Percentiles rank a stretch among this genome's conserved stretches.
Conservation (phyloP, 2,888 invertebrate genomes). For the Diaphora mendica region DNA sequence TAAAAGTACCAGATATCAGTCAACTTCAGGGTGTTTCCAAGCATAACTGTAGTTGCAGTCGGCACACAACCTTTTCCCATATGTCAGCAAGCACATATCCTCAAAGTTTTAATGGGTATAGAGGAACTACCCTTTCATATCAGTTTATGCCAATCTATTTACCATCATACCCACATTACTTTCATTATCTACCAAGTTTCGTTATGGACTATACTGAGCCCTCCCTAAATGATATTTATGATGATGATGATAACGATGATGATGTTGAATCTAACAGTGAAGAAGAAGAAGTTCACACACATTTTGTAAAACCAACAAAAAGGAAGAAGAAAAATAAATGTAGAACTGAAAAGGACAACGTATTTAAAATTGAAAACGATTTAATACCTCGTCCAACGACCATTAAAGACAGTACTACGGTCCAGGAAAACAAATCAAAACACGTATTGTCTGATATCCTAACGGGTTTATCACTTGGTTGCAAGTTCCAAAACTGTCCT, state of each 20-base stretch:
- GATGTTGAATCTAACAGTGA: constrained; percentile 9
- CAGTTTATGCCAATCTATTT: constrained; percentile 31
- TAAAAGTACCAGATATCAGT: constrained; percentile 16
- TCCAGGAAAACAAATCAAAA: background rate
- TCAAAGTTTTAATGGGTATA: constrained; percentile 18
- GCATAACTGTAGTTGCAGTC: constrained; percentile 57
- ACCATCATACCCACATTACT: constrained; percentile 30
- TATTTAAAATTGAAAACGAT: constrained; percentile 12
- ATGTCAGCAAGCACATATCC: background rate
- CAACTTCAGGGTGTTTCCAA: constrained; percentile 15
- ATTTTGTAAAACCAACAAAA: constrained; percentile 7
- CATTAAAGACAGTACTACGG: background rate
- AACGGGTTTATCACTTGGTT: constrained; percentile 7
- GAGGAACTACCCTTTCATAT: constrained; percentile 24
- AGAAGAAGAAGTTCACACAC: constrained; percentile 14
- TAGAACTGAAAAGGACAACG: background rate
- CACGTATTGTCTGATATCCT: constrained; percentile 3
- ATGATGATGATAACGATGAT: constrained; percentile 10
- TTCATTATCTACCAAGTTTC: constrained; percentile 8
- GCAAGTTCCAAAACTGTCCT: constrained; percentile 9
- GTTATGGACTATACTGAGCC: background rate
- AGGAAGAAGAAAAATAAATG: constrained; percentile 7
- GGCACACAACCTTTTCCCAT: constrained; percentile 33
- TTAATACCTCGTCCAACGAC: background rate
- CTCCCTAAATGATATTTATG: background rate